A percentile compares a stretch with the other conserved stretches of the same genome.
phyloP scores from a whole-genome alignment of 2,797 vertebrate species.

The Luscinia megarhynchos region DNA sequence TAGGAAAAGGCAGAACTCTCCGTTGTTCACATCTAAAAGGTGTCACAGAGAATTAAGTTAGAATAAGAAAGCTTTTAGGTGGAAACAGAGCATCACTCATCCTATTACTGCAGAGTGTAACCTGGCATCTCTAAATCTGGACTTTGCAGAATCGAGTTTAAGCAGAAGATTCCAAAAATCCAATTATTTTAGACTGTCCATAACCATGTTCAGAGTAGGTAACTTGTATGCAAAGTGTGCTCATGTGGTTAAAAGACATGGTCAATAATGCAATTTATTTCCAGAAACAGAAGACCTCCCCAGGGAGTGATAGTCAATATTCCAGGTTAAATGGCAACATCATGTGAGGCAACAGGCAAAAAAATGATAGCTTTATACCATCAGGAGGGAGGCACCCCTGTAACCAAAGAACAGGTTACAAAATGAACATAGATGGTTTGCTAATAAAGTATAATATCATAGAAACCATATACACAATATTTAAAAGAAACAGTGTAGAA shows the following conservation, averaged over 20 bases:
- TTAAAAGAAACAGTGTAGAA: not conserved
- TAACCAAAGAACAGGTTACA: not conserved
- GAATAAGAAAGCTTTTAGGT: not conserved
- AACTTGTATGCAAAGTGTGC: not conserved
- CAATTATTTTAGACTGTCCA: not conserved
- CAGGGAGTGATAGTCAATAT: not conserved
- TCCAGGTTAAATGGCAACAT: not conserved
- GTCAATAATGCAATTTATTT: not conserved
- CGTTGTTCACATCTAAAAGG: not conserved
- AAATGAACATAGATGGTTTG: not conserved
- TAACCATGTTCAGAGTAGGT: not conserved
- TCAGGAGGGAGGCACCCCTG: not conserved
- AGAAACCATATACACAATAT: not conserved
- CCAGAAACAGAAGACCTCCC: not conserved
- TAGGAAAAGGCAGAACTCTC: constrained; percentile 5
- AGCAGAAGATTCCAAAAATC: not conserved
- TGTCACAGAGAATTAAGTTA: not conserved
- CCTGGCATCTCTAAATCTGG: not conserved
- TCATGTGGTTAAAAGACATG: not conserved
- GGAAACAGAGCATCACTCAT: not conserved
- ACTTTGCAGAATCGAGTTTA: not conserved
- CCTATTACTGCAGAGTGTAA: not conserved
- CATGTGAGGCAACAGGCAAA: not conserved
- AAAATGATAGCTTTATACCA: not conserved
- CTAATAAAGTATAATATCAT: not conserved